Conservation (phyloP, 2,888 invertebrate genomes). For the Ellobium chinense region DNA sequence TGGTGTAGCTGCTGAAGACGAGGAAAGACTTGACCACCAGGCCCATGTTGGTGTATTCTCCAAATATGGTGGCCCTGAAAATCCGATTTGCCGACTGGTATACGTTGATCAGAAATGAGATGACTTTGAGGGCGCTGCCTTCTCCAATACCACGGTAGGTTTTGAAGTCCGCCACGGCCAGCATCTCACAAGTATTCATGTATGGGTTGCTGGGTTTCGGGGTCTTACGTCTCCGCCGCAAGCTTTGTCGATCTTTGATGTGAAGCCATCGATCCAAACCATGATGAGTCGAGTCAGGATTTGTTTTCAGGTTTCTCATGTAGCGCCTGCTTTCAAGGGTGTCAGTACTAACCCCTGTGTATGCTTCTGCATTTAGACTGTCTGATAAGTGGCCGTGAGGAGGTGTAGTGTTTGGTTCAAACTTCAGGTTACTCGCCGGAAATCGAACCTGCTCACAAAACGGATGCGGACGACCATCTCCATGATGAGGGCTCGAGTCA, state of each 20-base stretch:
- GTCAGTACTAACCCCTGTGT: neutral
- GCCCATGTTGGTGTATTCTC: neutral
- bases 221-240: neutral
- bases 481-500: neutral
- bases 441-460: conserved; percentile 23
- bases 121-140: neutral
- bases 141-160: conserved; percentile 13
- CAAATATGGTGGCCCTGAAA: neutral
- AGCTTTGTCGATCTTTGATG: neutral
- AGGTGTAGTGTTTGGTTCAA: neutral
- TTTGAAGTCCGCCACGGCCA: conserved; percentile 8
- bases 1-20: neutral
- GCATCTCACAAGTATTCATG: conserved; percentile 15
- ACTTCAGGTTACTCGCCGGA: neutral
- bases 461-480: neutral
- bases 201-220: neutral
- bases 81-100: conserved; percentile 21
- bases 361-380: neutral
- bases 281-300: no score
- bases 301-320: neutral
- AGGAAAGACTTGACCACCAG: neutral
- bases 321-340: neutral
- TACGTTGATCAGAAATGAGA: neutral
- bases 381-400: neutral
- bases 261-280: neutral